Conservation (phyloP, 2,113 vertebrate species). For the Aplodontia rufa region DNA sequence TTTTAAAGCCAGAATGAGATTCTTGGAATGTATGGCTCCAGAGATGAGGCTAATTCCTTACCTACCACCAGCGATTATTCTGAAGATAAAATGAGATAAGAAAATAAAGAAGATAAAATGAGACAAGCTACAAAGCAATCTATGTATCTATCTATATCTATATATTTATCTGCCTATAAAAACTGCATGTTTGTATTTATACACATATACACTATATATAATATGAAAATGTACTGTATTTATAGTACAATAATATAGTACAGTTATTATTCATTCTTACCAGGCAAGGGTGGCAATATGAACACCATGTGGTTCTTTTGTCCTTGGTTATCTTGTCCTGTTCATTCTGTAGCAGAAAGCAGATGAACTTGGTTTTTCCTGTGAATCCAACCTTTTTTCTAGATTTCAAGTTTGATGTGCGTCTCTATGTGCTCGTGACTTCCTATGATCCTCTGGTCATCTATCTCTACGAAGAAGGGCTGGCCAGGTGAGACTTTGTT, state of each 20-base stretch:
- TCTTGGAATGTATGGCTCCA: constrained; percentile 11
- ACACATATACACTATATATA: neutral
- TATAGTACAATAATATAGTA: neutral
- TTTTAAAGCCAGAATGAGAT: neutral
- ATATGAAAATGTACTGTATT: too few relatives aligned
- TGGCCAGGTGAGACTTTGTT: constrained; percentile 89
- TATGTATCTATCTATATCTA: too few relatives aligned
- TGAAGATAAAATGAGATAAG: constrained; percentile 32
- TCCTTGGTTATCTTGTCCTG: neutral
- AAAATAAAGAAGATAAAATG: constrained; percentile 43
- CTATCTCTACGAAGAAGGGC: constrained; percentile 97
- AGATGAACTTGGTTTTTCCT: constrained; percentile 20
- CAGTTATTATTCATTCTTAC: neutral
- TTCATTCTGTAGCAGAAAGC: neutral
- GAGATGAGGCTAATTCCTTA: constrained; percentile 27
- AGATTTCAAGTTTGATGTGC: constrained; percentile 98
- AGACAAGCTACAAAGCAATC: neutral
- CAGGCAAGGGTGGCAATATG: neutral
- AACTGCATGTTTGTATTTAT: neutral
- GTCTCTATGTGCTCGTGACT: constrained; percentile 96
- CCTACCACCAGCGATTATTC: neutral
- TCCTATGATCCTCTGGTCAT: constrained; percentile 96
- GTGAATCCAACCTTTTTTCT: constrained; percentile 57
- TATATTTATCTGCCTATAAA: too few relatives aligned
- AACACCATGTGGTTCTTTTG: neutral